Conservation (phyloP, 2,888 invertebrate species). For the Brenthis ino region DNA sequence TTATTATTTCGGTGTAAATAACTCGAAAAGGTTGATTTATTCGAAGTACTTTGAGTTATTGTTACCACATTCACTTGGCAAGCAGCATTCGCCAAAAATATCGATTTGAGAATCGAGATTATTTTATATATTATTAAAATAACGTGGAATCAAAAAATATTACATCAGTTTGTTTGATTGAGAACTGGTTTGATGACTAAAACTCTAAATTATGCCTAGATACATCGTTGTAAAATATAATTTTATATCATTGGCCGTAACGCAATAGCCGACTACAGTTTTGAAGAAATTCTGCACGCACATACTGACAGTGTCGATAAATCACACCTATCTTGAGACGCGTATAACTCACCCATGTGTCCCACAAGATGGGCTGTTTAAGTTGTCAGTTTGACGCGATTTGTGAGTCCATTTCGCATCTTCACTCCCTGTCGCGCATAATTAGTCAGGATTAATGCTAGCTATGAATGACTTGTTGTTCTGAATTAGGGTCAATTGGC, state of each 20-base stretch:
- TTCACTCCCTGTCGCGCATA: conserved; percentile 77
- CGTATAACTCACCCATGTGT: conserved; percentile 77
- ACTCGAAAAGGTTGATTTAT: conserved; percentile 43
- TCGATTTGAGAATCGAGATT: conserved; percentile 16
- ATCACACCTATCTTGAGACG: conserved; percentile 72
- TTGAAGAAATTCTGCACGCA: conserved; percentile 51
- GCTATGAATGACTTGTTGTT: conserved; percentile 74
- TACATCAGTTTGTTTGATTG: no score
- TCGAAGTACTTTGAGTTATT: conserved; percentile 38
- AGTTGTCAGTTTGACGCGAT: conserved; percentile 77
- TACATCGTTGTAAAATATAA: no score
- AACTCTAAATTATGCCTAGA: no score
- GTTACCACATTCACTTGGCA: conserved; percentile 43
- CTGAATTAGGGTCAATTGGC: conserved; percentile 62
- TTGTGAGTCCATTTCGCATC: conserved; percentile 79
- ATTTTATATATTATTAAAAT: no score
- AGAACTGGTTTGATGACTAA: no score
- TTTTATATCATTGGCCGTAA: neutral
- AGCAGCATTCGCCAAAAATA: conserved; percentile 30
- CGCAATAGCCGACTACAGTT: neutral
- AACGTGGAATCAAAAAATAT: no score
- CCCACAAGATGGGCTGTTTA: conserved; percentile 76
- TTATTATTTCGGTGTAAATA: conserved; percentile 41
- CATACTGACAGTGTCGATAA: conserved; percentile 78
- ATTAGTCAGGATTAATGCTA: conserved; percentile 78